Evolutionary conservation across 2,888 invertebrate species (phyloP), one percentile per base, ranked within the genome.

Genomic region (Xanthia icteritia): DNA sequence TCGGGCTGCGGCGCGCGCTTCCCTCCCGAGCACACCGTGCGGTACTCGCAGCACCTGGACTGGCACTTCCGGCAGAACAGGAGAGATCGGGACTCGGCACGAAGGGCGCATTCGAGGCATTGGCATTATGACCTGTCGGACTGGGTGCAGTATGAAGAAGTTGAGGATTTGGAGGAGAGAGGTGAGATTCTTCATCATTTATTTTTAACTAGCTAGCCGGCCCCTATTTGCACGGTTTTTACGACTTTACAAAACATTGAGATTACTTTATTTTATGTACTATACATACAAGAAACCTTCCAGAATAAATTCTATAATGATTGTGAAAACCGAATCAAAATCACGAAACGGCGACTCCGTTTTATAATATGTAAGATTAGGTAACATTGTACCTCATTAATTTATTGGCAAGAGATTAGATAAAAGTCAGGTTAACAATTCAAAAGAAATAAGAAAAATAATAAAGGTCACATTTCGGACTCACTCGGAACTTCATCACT

Each of bases 21-120:
- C 95, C 98, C 98, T 23, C 98, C 98, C 0, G 99, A 99, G 94
- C 98, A 98, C 91, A 98, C 98, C 15, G 98, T 98, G 86, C 97
- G 98, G 83, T 99, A 99, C 95, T 98, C 98, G 90, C 98, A 99
- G 93, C 99, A 99, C 96, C 97, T 99, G 80, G 99, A 99, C 96
- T 99, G 99, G 99, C 99, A 99, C 96, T 99, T 99, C 96, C 97
- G 99, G 0, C 99, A 99, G 94, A 99, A 99, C 96, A 72, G 99
- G 3, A 97, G 98, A 74, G 99, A 99, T 89, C 97, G 99, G 85
- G 99, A 99, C 92, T 98, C 98, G 0, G 98, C 98, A 0, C 97
- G 98, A 20, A 98, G 98, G 72, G 98, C 99, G 0, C 98, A 98
- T 90, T 98, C 98, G 48, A 97, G 99, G 5, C 97, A 98, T 90